Conservation (phyloP, 2,113 vertebrate genomes). For the Catharus bicknelli region DNA sequence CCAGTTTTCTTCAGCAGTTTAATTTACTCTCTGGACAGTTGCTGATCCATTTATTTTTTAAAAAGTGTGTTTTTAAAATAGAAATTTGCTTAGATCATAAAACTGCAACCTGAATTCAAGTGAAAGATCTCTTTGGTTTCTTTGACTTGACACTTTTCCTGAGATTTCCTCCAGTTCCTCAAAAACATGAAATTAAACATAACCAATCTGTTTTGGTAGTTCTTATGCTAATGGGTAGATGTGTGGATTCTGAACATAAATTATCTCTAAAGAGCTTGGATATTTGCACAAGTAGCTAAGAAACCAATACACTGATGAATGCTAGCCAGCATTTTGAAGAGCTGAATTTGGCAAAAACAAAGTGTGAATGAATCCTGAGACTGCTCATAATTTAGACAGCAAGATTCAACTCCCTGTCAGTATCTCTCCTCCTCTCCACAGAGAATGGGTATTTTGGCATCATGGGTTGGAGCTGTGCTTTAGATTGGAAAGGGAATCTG, state of each 20-base stretch:
- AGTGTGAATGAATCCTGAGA: conserved; percentile 20
- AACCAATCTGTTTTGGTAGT: conserved; percentile 43
- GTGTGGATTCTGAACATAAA: conserved; percentile 45
- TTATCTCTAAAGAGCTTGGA: conserved; percentile 15
- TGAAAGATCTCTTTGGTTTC: not conserved
- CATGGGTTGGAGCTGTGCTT: not conserved
- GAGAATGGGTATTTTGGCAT: not conserved
- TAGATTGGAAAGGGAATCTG: not conserved
- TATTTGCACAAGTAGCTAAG: conserved; percentile 38
- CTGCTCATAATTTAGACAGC: conserved; percentile 25
- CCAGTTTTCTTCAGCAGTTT: not conserved
- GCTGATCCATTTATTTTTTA: not conserved
- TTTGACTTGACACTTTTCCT: not conserved
- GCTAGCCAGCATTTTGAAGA: conserved; percentile 39
- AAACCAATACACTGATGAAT: conserved; percentile 22
- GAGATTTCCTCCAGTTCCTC: not conserved
- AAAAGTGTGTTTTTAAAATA: not conserved
- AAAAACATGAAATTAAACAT: conserved; percentile 21
- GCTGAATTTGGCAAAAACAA: conserved; percentile 12
- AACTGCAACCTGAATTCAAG: not conserved
- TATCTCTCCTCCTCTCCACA: not conserved
- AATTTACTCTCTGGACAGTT: not conserved
- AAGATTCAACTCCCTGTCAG: conserved; percentile 25
- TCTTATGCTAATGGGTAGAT: conserved; percentile 17
- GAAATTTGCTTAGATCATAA: not conserved